Evolutionary conservation across 2,888 invertebrate species (phyloP), one percentile per base, ranked within the genome.

Genomic region (Hyalella azteca): DNA sequence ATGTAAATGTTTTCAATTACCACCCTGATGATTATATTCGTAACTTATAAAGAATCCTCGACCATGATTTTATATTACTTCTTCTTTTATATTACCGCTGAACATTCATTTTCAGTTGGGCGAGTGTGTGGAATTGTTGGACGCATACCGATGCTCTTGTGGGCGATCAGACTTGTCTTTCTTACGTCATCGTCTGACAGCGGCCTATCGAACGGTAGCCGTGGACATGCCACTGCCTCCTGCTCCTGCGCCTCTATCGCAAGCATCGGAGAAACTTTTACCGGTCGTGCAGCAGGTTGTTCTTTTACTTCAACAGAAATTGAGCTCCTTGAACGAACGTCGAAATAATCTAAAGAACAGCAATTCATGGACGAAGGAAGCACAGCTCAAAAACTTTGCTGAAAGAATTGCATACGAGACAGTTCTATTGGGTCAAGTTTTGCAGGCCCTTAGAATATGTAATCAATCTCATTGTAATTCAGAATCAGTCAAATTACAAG

Each of bases 351-450:
- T 84, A 9, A 82, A 91, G 85, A 91, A 92, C 86, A 90, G 91
- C 15, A 92, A 92, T 80, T 91, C 92, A 86, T 89, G 93, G 84
- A 92, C 93, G 78, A 91, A 91, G 81, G 90, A 91, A 73, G 91
- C 92, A 84, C 92, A 91, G 86, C 88, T 93, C 84, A 92, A 93
- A 86, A 89, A 94, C 79, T 88, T 94, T 79, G 94, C 94, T 1
- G 94, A 94, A 88, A 92, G 94, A 86, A 90, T 94, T 29, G 94
- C 94, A 0, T 94, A 92, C 87, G 94, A 95, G 88, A 92, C 93
- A 81, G 92, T 94, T 22, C 90, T 93, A 80, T 90, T 84, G 50
- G 78, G 81, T 5, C 83, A 85, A 54, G 22, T 84, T 60, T 77
- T 82, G 1, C 81, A 81, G 60, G 84, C 81, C 26, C 93, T 81